Base-by-base conservation (phyloP, 2,888 invertebrate species). In the Ischnura elegans region DNA sequence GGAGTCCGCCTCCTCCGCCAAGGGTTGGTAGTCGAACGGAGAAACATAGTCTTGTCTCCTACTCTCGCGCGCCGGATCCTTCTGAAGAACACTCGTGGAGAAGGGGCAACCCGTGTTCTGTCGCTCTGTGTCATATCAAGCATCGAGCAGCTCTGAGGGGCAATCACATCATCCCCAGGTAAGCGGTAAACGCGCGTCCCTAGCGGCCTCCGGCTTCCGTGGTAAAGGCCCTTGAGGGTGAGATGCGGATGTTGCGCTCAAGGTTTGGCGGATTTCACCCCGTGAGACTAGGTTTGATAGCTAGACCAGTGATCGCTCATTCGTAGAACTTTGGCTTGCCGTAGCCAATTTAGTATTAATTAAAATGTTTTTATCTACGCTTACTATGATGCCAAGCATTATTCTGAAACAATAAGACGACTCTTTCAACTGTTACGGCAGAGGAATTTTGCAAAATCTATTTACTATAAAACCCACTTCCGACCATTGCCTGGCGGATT, bases 101-200 rank as follows among this genome's bases (percentile, higher is more conserved):
- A 25, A 76, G 25, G 76, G 76, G 76, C 8, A 76, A 76, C 21
- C 76, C 29, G 36, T 76, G 25, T 76, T 76, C 76, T 76, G 76
- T 29, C 76, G 76, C 76, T 29, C 29, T 36, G 76, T 76, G 76
- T 36, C 36, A 76, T 36, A 76, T 36, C 76, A 76, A 76, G 76
- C 29, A 36, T n/a, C 29, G 76, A 76, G 76, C 76, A 36, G 76
- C 76, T 76, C 76, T 13, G 76, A 76, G 76, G 76, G 76, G 76
- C 76, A 76, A 76, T 76, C 29, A 76, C 76, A 76, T 76, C 76
- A 76, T 76, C 76, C 76, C 76, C 76, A 76, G 76, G 76, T 76
- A 76, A 76, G 76, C 76, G 76, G 76, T n/a, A n/a, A n/a, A n/a
- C n/a, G n/a, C n/a, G n/a, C n/a, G n/a, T n/a, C n/a, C n/a, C n/a